Percentiles rank a stretch among this genome's conserved stretches.
Conservation (phyloP, 2,888 invertebrate genomes). For the Chrysolina americana region DNA sequence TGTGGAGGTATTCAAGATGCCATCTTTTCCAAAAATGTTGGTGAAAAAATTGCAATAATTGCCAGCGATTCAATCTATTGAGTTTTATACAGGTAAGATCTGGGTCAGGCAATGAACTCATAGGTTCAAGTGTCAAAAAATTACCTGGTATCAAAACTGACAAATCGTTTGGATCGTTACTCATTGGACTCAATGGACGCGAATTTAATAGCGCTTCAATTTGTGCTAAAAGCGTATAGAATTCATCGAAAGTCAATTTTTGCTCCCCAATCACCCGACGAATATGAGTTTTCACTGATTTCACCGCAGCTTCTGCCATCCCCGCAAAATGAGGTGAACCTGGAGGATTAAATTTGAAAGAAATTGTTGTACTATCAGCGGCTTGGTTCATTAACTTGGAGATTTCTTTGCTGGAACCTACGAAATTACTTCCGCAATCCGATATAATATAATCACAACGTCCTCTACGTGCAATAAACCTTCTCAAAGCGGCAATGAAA, state of each 20-base stretch:
- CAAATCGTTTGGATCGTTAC: slow-evolving; percentile 52
- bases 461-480: slow-evolving; percentile 28
- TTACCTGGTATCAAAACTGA: slow-evolving; percentile 53
- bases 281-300: too few species aligned
- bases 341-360: not conserved
- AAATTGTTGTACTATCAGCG: not conserved
- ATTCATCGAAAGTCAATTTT: too few species aligned
- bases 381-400: not conserved
- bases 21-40: slow-evolving; percentile 33
- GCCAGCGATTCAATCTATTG: slow-evolving; percentile 29
- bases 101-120: slow-evolving; percentile 15
- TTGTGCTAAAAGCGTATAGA: too few species aligned
- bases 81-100: slow-evolving; percentile 14
- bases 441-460: not conserved
- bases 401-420: not conserved
- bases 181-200: slow-evolving; percentile 53
- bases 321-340: not conserved
- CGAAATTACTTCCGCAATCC: not conserved
- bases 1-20: slow-evolving; percentile 25
- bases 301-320: too few species aligned
- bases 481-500: not conserved
- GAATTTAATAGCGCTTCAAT: too few species aligned
- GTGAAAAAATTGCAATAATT: slow-evolving; percentile 27
- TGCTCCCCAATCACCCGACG: too few species aligned
- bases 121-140: slow-evolving; percentile 48